These are phyloP conservation scores for Drosophila ananassae DNA, from an alignment of 1,140 invertebrate genomes.

Conservation along the genomic window DNA sequence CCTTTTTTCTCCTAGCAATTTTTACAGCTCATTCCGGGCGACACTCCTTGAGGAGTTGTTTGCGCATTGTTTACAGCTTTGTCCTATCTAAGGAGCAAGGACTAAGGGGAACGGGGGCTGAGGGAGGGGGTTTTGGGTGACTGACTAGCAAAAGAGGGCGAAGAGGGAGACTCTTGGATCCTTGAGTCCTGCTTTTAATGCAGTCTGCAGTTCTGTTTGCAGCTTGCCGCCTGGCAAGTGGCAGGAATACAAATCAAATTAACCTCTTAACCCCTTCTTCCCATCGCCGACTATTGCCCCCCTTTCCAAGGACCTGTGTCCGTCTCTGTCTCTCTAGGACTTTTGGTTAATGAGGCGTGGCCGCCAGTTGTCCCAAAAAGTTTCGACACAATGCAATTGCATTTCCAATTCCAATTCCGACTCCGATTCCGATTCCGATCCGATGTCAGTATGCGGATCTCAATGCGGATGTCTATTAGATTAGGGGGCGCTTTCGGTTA, in stretches of 20 bases:
- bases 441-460: conserved; percentile 1
- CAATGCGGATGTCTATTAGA: conserved; percentile 1
- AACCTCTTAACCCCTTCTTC: conserved; percentile 35
- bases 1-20: conserved; percentile 48
- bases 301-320: background rate
- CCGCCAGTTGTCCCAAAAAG: conserved; percentile 17
- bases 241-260: conserved; percentile 78
- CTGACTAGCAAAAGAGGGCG: background rate
- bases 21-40: conserved; percentile 70
- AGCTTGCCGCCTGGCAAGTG: conserved; percentile 49
- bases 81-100: conserved; percentile 17
- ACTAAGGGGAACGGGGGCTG: background rate
- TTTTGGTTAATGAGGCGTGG: conserved; percentile 36
- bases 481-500: background rate
- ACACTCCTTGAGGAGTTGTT: conserved; percentile 65
- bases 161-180: background rate
- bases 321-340: background rate
- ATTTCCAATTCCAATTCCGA: background rate
- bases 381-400: conserved; percentile 28
- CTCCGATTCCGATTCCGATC: background rate
- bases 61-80: conserved; percentile 69
- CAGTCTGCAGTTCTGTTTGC: conserved; percentile 46
- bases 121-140: background rate
- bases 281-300: background rate
- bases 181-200: conserved; percentile 43